These are phyloP conservation scores for Lycodopsis pacificus DNA, from an alignment of 2,797 vertebrate genomes.

Conservation along the genomic window DNA sequence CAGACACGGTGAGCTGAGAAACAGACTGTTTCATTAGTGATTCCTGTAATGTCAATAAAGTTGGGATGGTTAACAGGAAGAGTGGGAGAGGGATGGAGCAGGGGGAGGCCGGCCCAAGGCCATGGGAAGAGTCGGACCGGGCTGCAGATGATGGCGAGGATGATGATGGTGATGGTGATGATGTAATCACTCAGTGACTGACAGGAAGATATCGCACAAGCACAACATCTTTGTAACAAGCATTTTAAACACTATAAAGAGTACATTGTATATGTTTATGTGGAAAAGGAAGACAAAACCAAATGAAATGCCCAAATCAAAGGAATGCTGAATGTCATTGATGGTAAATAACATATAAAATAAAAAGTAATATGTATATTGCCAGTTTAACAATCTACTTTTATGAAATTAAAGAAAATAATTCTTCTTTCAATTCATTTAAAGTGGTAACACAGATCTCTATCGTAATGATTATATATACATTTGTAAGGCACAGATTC, in stretches of 20 bases:
- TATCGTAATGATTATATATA: not conserved
- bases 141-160: conserved; percentile 38
- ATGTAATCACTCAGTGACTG: conserved; percentile 48
- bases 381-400: not conserved
- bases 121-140: conserved; percentile 41
- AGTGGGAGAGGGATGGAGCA: conserved; percentile 70
- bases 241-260: conserved; percentile 5
- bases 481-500: not conserved
- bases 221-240: conserved; percentile 5
- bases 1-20: conserved; percentile 49
- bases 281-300: not conserved
- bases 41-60: conserved; percentile 87
- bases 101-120: conserved; percentile 73
- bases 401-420: not conserved
- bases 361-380: not conserved
- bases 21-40: conserved; percentile 84
- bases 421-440: not conserved
- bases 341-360: not conserved
- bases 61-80: conserved; percentile 86
- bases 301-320: not conserved
- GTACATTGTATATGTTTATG: not conserved
- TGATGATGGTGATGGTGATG: conserved; percentile 40
- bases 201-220: conserved; percentile 19
- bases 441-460: not conserved
- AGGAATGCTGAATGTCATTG: not conserved